Evolutionary conservation across 92 coral and sea anemone species (phyloP).

Genomic region (Porites rus): DNA sequence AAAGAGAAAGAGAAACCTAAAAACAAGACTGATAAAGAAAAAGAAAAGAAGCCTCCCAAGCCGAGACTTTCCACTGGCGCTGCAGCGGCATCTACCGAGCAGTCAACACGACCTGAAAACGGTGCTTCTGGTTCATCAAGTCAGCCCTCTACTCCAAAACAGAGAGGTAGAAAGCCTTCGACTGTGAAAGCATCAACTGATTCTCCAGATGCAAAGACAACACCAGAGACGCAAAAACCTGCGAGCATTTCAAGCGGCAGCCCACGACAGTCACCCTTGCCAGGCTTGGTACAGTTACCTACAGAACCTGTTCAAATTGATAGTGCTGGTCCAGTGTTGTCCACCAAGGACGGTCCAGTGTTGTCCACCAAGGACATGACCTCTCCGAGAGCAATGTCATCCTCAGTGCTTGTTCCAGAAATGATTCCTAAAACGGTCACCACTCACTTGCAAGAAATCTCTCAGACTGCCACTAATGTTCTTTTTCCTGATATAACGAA

Average conservation of each 20-base stretch:
- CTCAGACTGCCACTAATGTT: constrained; percentile 35
- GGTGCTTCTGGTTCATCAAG: constrained; percentile 25
- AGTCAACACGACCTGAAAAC: constrained; percentile 64
- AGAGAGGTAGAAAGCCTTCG: constrained; percentile 91
- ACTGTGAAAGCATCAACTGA: constrained; percentile 67
- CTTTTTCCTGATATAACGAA: constrained; percentile 9
- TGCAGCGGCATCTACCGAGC: constrained; percentile 47
- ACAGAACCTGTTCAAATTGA: constrained; percentile 46
- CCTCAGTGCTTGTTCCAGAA: constrained; percentile 32
- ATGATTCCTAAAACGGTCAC: constrained; percentile 35
- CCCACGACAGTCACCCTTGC: constrained; percentile 34
- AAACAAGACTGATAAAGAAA: constrained; percentile 56
- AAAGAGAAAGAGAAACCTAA: constrained; percentile 30
- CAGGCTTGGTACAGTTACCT: constrained; percentile 41
- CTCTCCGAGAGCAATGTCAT: neutral
- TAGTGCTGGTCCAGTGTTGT: constrained; percentile 18
- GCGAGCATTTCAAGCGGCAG: neutral
- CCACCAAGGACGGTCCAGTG: constrained; percentile 14
- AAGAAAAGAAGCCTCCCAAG: constrained; percentile 71
- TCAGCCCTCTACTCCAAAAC: constrained; percentile 68
- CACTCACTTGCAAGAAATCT: constrained; percentile 38
- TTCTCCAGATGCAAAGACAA: constrained; percentile 34
- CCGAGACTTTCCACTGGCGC: constrained; percentile 75
- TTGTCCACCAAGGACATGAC: constrained; percentile 9
- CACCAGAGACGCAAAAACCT: constrained; percentile 50